A percentile compares a stretch with the other conserved stretches of the same genome.
Conservation (phyloP, 1,140 invertebrate species). For the Drosophila triauraria region DNA sequence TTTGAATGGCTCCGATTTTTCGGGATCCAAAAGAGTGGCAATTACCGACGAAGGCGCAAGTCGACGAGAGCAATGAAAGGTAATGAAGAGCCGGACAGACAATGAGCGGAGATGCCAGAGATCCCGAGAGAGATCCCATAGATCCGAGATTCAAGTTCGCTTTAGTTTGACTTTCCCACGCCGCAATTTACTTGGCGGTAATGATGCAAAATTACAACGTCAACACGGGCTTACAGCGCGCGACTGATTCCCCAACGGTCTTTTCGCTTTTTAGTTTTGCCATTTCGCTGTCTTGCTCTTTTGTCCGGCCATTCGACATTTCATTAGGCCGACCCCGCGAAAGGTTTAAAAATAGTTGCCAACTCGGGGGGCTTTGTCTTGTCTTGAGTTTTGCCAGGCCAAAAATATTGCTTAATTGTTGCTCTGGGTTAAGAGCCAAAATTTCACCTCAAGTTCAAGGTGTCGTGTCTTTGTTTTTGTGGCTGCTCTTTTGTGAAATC, state of each 20-base stretch:
- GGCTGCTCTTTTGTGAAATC: conserved; percentile 4
- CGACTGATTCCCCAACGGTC: not conserved
- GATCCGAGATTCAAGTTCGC: conserved; percentile 30
- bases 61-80: conserved; percentile 28
- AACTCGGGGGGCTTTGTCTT: conserved; percentile 34
- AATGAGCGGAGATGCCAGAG: conserved; percentile 15
- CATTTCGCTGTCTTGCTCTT: conserved; percentile 7
- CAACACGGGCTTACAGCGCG: conserved; percentile 56
- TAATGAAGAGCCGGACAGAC: conserved; percentile 49
- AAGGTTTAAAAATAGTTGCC: conserved; percentile 25
- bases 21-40: conserved; percentile 36
- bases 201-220: conserved; percentile 75
- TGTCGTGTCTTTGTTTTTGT: conserved; percentile 1
- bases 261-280: conserved; percentile 3
- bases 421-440: conserved; percentile 28
- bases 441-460: conserved; percentile 68
- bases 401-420: conserved; percentile 51
- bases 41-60: conserved; percentile 33
- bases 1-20: conserved; percentile 30
- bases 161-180: conserved; percentile 46
- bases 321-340: conserved; percentile 43
- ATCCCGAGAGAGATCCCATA: conserved; percentile 8
- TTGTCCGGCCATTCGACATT: conserved; percentile 43
- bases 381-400: conserved; percentile 32
- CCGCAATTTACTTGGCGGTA: conserved; percentile 34